Conservation (phyloP, 35 echinoderm and acorn worm species). For the Heliocidaris erythrogramma region DNA sequence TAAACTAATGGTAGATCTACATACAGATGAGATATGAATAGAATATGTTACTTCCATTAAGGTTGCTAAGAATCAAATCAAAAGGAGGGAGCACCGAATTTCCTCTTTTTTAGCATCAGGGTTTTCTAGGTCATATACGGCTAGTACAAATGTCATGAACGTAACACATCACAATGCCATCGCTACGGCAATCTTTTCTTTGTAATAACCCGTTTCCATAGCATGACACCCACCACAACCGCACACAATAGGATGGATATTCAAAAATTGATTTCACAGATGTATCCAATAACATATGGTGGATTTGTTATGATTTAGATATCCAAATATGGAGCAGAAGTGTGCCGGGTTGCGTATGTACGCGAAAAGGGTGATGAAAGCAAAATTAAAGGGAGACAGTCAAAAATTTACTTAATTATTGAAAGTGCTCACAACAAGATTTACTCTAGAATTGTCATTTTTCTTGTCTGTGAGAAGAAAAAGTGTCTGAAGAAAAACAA, state of each 20-base stretch:
- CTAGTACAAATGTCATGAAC: background rate
- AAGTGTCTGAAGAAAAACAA: background rate
- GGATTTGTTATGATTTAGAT: constrained; percentile 12
- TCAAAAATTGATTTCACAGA: background rate
- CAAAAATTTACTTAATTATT: background rate
- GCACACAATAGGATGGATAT: constrained; percentile 8
- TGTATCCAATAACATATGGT: constrained; percentile 4
- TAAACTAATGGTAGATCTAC: too few species aligned
- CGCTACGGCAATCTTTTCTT: background rate
- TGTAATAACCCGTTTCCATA: background rate
- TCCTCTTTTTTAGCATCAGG: background rate
- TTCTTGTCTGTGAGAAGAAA: background rate
- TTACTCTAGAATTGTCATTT: background rate
- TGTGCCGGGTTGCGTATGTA: background rate
- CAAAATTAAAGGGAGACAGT: background rate
- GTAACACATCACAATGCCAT: background rate
- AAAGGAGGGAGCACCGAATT: background rate
- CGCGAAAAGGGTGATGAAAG: background rate
- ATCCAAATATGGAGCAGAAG: background rate
- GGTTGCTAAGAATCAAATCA: background rate
- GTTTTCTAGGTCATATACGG: background rate
- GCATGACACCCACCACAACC: background rate
- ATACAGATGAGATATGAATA: too few species aligned
- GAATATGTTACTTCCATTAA: too few species aligned
- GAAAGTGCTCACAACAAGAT: background rate